Base-by-base conservation (phyloP, 2,113 vertebrate species). In the Sebastes fasciatus region DNA sequence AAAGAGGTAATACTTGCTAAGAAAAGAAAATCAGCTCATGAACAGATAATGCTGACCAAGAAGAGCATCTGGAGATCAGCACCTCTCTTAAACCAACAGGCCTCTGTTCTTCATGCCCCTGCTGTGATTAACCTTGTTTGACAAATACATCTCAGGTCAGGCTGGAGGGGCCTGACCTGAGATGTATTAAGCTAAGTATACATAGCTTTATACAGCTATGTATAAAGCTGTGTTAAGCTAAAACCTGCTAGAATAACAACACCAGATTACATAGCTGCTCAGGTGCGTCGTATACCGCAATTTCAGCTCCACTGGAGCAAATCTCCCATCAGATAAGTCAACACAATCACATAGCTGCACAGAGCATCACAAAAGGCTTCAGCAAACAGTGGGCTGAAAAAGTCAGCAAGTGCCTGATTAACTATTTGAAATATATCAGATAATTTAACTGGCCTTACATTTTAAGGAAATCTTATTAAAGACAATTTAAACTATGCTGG, bases 51-150 rank as follows among this genome's bases (percentile, higher is more conserved):
- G 0, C 17, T 49, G 70, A 65, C 26, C 45, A 45, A 62, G 46
- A 12, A 65, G 45, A 60, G 55, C 19, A 70, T 72, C 58, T 42
- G 66, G 64, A 69, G 55, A 83, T 71, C 73, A 86, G 85, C 85
- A 64, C 11, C 88, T 89, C 78, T 81, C 55, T 74, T 88, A 90
- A 92, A 92, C 80, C 92, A 92, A 88, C 86, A 83, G 62, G 40
- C 46, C 79, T 88, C 80, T 89, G 73, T 74, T 68, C 65, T 77
- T 42, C 48, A 60, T 74, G 76, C 66, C 58, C 49, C 52, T 9
- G 57, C 84, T 11, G 82, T 92, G 93, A 94, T 95, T 94, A 93
- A 89, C 90, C 77, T 75, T 85, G 90, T 90, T 89, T 94, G 94
- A 94, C 92, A 89, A 92, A 94, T 83, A 87, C 84, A 71, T 79